Conservation (phyloP, 2,113 vertebrate genomes). For the Rhodinocichla rosea region DNA sequence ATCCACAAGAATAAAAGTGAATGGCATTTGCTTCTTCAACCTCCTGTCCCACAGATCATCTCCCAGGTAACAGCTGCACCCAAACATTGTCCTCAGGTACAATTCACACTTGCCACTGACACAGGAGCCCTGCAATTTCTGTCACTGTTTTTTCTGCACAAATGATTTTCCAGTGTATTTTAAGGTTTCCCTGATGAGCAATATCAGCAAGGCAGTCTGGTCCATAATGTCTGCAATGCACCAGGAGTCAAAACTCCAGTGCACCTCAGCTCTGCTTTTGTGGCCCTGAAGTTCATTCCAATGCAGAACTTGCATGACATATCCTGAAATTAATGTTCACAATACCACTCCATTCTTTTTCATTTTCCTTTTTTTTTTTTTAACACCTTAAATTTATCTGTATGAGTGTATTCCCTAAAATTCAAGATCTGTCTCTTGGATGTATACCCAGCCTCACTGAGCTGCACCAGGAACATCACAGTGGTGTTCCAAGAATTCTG, state of each 20-base stretch:
- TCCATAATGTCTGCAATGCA: not conserved
- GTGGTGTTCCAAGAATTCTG: accelerated
- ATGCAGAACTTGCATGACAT: not conserved
- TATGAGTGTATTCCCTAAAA: not conserved
- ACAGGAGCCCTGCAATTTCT: not conserved
- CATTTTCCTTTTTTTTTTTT: not conserved
- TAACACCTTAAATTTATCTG: not conserved
- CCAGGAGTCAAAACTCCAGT: not conserved
- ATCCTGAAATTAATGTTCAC: not conserved
- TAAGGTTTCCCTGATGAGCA: not conserved
- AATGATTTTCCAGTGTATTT: not conserved
- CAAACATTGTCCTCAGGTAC: not conserved
- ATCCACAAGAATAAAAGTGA: not conserved
- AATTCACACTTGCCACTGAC: not conserved
- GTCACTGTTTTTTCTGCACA: not conserved
- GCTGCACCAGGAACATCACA: not conserved
- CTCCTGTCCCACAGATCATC: not conserved
- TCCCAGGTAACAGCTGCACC: not conserved
- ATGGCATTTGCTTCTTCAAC: not conserved
- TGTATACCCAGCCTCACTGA: not conserved
- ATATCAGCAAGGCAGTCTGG: not conserved
- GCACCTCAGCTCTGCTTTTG: not conserved
- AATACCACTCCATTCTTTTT: not conserved
- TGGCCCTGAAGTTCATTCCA: not conserved
- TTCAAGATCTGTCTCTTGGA: not conserved